Percentiles rank a stretch among this genome's conserved stretches.
These are phyloP conservation scores for Vesta saturnalis DNA, from an alignment of 2,888 invertebrate genomes.

Conservation along the genomic window DNA sequence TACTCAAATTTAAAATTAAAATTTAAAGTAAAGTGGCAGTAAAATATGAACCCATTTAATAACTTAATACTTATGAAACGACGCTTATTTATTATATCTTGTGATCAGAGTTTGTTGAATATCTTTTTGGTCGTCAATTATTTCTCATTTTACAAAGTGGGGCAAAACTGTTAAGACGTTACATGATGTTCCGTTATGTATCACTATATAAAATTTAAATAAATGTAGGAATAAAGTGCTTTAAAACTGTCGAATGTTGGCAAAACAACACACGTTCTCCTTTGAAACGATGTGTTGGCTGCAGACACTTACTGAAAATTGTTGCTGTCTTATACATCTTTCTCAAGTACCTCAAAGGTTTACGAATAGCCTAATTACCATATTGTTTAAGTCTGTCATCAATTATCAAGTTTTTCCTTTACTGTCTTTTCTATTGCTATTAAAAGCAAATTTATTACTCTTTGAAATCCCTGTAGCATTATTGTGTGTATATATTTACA, in stretches of 20 bases:
- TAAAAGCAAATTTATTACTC: conserved; percentile 2
- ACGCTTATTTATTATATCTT: no score
- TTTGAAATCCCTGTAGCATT: background rate
- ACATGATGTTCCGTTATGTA: no score
- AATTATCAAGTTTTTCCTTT: conserved; percentile 4
- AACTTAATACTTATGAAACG: no score
- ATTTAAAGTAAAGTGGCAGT: no score
- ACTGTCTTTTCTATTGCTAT: conserved; percentile 5
- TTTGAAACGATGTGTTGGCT: background rate
- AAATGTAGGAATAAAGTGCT: no score
- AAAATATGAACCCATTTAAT: no score
- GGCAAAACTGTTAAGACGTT: no score
- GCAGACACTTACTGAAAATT: background rate
- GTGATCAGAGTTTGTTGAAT: no score
- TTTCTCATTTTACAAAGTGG: no score
- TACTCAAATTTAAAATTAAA: no score
- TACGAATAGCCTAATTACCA: conserved; percentile 8
- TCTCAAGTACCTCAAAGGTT: background rate
- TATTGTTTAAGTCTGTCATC: conserved; percentile 8
- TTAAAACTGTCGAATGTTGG: background rate
- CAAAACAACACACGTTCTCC: background rate
- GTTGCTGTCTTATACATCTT: background rate
- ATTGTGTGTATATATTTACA: background rate
- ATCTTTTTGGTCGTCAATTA: no score
- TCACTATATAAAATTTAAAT: no score